These are phyloP conservation scores for Laticauda laticaudata DNA, from an alignment of 2,113 vertebrate species.

Conservation along the genomic window DNA sequence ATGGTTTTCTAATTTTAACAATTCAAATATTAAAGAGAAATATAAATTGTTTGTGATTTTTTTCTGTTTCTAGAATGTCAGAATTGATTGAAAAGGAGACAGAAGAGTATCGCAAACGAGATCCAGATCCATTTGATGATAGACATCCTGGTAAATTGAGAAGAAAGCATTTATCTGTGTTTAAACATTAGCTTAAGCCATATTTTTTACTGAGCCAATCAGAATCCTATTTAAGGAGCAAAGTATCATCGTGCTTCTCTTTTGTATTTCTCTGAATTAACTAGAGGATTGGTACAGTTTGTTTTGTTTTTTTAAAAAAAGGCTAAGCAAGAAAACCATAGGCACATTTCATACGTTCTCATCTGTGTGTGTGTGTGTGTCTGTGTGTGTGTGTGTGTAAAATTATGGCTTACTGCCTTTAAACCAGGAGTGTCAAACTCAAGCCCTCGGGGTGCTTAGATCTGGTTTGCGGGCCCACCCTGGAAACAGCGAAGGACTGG, in stretches of 20 bases:
- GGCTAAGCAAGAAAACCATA: not conserved
- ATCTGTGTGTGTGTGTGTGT: too few species aligned
- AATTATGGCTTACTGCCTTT: not conserved
- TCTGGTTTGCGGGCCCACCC: too few species aligned
- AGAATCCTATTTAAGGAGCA: not conserved
- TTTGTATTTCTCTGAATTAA: not conserved
- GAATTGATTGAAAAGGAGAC: constrained; percentile 97
- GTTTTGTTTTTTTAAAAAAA: not conserved
- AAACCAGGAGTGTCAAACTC: not conserved
- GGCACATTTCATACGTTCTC: not conserved
- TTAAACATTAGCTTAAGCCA: not conserved
- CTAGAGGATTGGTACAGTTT: not conserved
- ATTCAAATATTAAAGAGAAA: not conserved
- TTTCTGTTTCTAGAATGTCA: constrained; percentile 82
- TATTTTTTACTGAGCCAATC: not conserved
- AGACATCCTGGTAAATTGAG: constrained; percentile 88
- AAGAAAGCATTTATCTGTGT: not conserved
- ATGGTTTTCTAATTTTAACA: constrained; percentile 5
- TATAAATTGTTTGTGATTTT: not conserved
- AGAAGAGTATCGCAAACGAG: constrained; percentile 96
- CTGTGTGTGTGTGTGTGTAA: not conserved
- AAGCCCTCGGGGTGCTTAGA: too few species aligned
- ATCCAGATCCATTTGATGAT: constrained; percentile 98
- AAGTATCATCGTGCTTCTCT: not conserved
- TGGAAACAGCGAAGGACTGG: too few species aligned